phyloP scores from a whole-genome alignment of 2,888 invertebrate genomes.

The Alcis repandata region DNA sequence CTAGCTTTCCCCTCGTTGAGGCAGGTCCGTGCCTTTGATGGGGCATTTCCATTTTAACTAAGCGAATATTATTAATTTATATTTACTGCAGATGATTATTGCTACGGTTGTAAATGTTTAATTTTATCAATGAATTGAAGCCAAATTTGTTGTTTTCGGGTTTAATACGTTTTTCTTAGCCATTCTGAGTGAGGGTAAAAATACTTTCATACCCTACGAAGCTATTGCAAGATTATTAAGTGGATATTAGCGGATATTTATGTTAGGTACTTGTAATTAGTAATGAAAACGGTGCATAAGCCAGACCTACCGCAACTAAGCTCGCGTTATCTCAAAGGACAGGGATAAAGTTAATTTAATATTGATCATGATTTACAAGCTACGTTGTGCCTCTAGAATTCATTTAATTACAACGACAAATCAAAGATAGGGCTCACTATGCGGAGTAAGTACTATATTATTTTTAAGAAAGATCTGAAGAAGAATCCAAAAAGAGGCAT shows the following conservation, averaged over 20 bases:
- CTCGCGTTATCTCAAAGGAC: slow-evolving; percentile 46
- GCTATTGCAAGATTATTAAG: too few relatives aligned
- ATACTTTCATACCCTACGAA: too few relatives aligned
- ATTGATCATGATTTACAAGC: too few relatives aligned
- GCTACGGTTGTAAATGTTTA: slow-evolving; percentile 4
- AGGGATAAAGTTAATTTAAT: too few relatives aligned
- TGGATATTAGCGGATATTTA: too few relatives aligned
- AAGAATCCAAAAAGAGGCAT: too few relatives aligned
- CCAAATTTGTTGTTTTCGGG: neutral
- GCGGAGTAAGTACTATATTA: too few relatives aligned
- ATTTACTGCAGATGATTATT: slow-evolving; percentile 49
- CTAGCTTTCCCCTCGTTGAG: slow-evolving; percentile 79
- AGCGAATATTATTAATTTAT: slow-evolving; percentile 55
- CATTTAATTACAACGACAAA: too few relatives aligned
- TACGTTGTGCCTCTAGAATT: too few relatives aligned
- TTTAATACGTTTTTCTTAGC: neutral
- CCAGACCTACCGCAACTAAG: slow-evolving; percentile 60
- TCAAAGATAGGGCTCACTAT: too few relatives aligned
- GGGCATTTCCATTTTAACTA: slow-evolving; percentile 77
- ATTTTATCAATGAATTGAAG: neutral
- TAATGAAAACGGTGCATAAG: slow-evolving; percentile 53
- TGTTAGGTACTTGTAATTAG: slow-evolving; percentile 43
- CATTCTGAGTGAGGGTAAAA: neutral
- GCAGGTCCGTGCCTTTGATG: slow-evolving; percentile 78
- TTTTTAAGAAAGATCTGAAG: too few relatives aligned